Base-by-base conservation (phyloP, 1,140 invertebrate species). In the Brachionus rubens region DNA sequence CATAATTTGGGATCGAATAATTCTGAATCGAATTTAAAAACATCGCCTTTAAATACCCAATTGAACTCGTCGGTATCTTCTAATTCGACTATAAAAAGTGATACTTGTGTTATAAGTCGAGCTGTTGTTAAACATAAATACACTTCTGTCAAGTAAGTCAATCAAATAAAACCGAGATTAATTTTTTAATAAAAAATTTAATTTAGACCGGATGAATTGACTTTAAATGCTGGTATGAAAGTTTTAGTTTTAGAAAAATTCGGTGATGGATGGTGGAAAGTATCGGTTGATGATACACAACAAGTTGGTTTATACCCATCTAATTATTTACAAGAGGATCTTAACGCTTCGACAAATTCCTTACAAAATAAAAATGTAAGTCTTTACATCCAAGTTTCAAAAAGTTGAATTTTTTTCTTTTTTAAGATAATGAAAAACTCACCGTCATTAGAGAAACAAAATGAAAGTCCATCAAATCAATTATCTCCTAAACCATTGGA, bases 221-320 rank as follows among this genome's bases (percentile, higher is more conserved):
- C 93, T 1, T 87, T 99, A 48, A 90, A 59, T 16, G 19, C 40
- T 40, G 70, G 68, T 76, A 43, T 59, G 33, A 86, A 91, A 79
- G 93, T 99, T 76, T 87, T 93, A 75, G 98, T 99, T 78, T 86
- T 99, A 76, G 96, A 99, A 85, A 98, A 99, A 86, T 96, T 93
- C 79, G 96, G 94, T 78, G 97, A 99, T 88, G 97, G 96, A 33
- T 99, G 96, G 96, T 99, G 96, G 96, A 89, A 94, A 46, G 26
- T 65, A 65, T 14, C 19, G 0, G 59, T 43, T 14, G 59, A 65
- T 21, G 59, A 65, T 24, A 26, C 36, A 14, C 59, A 41, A 46
- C 12, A 24, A 43, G 16, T 65, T 14, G 59, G 59, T 4, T 46
- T 65, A 33, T 72, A 50, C 16, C 46, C 46, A 2, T 72, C 36